These are phyloP conservation scores for Eupithecia subumbrata DNA, from an alignment of 2,888 invertebrate species.

Conservation along the genomic window DNA sequence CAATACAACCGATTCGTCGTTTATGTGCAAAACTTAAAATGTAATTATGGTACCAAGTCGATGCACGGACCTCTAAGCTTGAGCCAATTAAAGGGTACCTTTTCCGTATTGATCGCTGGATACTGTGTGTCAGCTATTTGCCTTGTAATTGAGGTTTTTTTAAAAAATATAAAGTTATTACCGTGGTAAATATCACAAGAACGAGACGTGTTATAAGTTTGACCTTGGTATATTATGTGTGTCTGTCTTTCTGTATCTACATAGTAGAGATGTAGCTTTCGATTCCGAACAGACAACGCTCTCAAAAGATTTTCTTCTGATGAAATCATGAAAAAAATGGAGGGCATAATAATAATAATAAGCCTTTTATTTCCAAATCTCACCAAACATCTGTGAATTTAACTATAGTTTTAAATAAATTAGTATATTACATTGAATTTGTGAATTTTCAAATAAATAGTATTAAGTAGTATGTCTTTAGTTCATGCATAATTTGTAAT, in stretches of 20 bases:
- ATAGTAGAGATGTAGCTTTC: too few relatives aligned
- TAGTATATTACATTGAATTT: too few relatives aligned
- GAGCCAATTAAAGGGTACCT: constrained; percentile 42
- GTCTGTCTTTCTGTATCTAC: background rate
- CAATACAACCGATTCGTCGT: constrained; percentile 36
- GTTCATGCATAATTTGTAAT: too few relatives aligned
- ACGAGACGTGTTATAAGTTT: background rate
- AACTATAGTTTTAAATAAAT: too few relatives aligned
- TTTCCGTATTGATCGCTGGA: constrained; percentile 48
- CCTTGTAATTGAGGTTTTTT: background rate
- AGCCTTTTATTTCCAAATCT: too few relatives aligned
- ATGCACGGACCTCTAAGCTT: constrained; percentile 33
- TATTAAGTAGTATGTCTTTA: too few relatives aligned
- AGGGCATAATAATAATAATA: background rate
- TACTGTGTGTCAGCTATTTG: constrained; percentile 45
- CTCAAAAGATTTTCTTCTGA: background rate
- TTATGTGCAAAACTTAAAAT: constrained; percentile 44
- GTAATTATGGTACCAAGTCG: constrained; percentile 34
- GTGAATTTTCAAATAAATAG: too few relatives aligned
- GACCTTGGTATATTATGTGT: too few relatives aligned
- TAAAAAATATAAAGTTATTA: background rate
- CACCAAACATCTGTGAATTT: too few relatives aligned
- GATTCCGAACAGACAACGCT: too few relatives aligned
- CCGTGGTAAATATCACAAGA: background rate
- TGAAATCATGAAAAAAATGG: background rate